A percentile compares a stretch with the other conserved stretches of the same genome.
Evolutionary conservation across 2,888 invertebrate genomes (phyloP).

Genomic region (Microctonus hyperodae): DNA sequence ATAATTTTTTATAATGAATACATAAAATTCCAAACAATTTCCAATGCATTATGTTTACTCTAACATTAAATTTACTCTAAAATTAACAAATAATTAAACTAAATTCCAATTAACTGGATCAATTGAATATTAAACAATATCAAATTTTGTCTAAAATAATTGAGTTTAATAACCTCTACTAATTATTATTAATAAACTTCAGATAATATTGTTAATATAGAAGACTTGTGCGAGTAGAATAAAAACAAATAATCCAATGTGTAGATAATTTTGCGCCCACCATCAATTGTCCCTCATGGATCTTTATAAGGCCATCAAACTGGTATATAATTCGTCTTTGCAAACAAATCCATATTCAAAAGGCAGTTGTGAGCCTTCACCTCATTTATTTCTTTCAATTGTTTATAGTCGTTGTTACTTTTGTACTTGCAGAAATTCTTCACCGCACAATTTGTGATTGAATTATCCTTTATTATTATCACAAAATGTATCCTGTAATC

Average conservation of each 20-base stretch:
- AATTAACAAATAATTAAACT: too few species aligned
- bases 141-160: too few species aligned
- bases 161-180: too few species aligned
- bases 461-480: neutral
- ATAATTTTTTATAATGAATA: too few species aligned
- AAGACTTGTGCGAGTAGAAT: neutral
- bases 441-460: slow-evolving; percentile 5
- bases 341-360: slow-evolving; percentile 26
- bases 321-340: slow-evolving; percentile 54
- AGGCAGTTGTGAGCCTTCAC: slow-evolving; percentile 31
- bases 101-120: too few species aligned
- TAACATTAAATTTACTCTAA: too few species aligned
- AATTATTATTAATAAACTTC: too few species aligned
- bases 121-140: too few species aligned
- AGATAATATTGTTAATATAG: too few species aligned
- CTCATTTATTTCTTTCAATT: slow-evolving; percentile 30
- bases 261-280: slow-evolving; percentile 29
- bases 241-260: neutral
- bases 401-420: slow-evolving; percentile 34
- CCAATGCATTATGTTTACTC: too few species aligned
- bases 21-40: too few species aligned
- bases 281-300: slow-evolving; percentile 48
- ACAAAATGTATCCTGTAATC: neutral
- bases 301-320: slow-evolving; percentile 59
- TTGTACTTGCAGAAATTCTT: slow-evolving; percentile 20